These are phyloP conservation scores for Callochromis pleurospilus DNA, from an alignment of 2,113 vertebrate species.

Conservation along the genomic window DNA sequence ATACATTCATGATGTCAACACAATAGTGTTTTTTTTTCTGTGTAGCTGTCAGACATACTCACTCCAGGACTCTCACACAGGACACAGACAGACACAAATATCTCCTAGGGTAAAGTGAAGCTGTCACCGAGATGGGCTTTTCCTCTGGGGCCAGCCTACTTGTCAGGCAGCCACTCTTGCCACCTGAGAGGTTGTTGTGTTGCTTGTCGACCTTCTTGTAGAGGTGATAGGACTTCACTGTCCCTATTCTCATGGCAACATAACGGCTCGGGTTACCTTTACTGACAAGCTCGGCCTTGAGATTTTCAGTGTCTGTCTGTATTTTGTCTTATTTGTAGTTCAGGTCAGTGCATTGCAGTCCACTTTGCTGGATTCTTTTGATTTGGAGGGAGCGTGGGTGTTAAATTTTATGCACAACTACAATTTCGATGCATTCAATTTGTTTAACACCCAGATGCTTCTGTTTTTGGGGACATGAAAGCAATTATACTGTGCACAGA, in stretches of 20 bases:
- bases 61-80: background rate
- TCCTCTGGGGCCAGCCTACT: conserved; percentile 4
- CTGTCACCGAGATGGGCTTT: background rate
- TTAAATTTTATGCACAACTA: background rate
- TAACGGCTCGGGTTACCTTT: background rate
- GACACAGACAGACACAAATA: background rate
- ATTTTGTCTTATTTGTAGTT: background rate
- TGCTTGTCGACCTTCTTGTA: background rate
- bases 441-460: background rate
- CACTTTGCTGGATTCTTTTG: background rate
- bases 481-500: background rate
- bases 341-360: background rate
- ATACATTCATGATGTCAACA: background rate
- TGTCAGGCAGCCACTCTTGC: conserved; percentile 1
- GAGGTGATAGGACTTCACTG: background rate
- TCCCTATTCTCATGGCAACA: background rate
- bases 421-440: background rate
- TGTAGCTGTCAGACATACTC: background rate
- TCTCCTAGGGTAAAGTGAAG: background rate
- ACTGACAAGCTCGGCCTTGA: background rate
- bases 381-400: background rate
- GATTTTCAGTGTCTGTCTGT: background rate
- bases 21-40: background rate
- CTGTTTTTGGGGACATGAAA: conserved; percentile 1
- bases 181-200: background rate